These are phyloP conservation scores for Eleutherodactylus coqui DNA, from an alignment of 2,797 vertebrate species.

Conservation along the genomic window DNA sequence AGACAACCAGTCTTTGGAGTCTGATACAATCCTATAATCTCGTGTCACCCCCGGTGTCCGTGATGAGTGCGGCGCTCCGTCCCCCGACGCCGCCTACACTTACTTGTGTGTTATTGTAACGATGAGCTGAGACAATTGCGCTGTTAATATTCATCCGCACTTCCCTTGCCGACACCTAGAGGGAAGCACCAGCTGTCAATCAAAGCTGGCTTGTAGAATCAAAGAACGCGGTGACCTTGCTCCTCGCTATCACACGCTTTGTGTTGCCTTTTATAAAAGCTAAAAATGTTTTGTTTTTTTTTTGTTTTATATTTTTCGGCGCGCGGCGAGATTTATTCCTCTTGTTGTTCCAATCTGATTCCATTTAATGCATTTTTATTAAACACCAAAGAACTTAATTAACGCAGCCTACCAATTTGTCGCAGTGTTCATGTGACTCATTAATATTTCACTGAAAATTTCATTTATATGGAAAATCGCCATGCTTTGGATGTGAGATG, in stretches of 20 bases:
- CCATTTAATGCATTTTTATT: slow-evolving; percentile 35
- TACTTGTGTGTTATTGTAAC: not conserved
- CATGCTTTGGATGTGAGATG: not conserved
- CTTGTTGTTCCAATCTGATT: slow-evolving; percentile 13
- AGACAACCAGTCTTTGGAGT: not conserved
- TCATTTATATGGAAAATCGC: not conserved
- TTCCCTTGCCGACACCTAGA: not conserved
- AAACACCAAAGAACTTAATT: slow-evolving; percentile 33
- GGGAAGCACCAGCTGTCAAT: slow-evolving; percentile 5
- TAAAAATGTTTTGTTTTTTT: not conserved
- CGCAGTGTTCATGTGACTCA: not conserved
- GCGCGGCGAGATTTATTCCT: not conserved
- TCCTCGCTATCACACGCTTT: not conserved
- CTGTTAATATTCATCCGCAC: not conserved
- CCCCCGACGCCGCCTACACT: not conserved
- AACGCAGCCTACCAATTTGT: not conserved
- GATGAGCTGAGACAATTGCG: not conserved
- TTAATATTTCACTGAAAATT: slow-evolving; percentile 24
- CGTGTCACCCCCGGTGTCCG: not conserved
- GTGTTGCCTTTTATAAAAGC: not conserved
- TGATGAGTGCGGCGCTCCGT: not conserved
- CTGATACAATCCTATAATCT: not conserved
- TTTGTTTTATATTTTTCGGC: not conserved
- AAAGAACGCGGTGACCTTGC: not conserved
- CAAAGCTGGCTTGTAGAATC: not conserved